Conservation (phyloP, 2,797 vertebrate species). For the Acipenser ruthenus region DNA sequence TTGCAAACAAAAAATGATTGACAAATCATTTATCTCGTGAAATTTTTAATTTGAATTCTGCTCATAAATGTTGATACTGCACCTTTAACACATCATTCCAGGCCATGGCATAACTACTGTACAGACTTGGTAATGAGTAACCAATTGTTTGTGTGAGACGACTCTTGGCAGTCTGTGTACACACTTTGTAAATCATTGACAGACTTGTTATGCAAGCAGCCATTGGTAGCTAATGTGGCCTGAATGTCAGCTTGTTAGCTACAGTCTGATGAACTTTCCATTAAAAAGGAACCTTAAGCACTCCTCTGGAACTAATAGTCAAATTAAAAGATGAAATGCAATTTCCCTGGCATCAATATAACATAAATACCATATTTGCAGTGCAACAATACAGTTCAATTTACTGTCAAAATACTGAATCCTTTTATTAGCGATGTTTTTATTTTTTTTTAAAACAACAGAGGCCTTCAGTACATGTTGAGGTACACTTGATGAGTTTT, state of each 20-base stretch:
- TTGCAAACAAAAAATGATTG: too few species aligned
- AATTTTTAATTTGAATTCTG: too few species aligned
- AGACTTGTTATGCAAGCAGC: conserved; percentile 42
- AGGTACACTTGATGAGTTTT: too few species aligned
- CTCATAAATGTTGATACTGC: background rate
- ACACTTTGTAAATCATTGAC: conserved; percentile 54
- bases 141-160: conserved; percentile 38
- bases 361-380: background rate
- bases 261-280: conserved; percentile 47
- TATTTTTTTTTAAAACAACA: too few species aligned
- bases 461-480: too few species aligned
- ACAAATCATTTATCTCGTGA: too few species aligned
- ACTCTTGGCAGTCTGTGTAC: conserved; percentile 29
- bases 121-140: conserved; percentile 48
- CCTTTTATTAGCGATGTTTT: too few species aligned
- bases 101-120: conserved; percentile 15
- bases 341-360: conserved; percentile 11
- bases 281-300: conserved; percentile 28
- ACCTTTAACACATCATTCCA: conserved; percentile 6
- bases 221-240: conserved; percentile 41
- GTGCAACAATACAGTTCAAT: too few species aligned
- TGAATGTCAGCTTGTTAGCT: conserved; percentile 42
- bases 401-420: too few species aligned
- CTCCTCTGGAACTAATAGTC: conserved; percentile 31
- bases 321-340: conserved; percentile 24